Evolutionary conservation across 2,888 invertebrate genomes (phyloP).

Genomic region (Ceriagrion tenellum): DNA sequence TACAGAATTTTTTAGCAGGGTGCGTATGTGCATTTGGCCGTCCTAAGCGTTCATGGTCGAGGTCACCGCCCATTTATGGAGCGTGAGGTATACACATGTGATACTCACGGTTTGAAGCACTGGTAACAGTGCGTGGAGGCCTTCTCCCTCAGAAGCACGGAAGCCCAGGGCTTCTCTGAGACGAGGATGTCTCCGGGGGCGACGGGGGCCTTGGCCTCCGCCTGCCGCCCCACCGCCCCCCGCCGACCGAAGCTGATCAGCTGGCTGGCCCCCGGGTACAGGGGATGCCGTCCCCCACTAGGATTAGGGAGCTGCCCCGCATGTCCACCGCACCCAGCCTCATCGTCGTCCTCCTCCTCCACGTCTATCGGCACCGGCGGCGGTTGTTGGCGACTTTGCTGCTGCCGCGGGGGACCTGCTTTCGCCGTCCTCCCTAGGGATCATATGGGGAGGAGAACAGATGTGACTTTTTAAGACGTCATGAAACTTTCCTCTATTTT

Average conservation of each 20-base stretch:
- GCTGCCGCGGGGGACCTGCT: background rate
- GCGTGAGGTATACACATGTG: too few species aligned
- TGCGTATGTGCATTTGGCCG: too few species aligned
- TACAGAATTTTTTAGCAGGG: too few species aligned
- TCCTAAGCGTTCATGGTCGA: too few species aligned
- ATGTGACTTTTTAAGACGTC: too few species aligned
- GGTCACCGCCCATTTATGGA: too few species aligned
- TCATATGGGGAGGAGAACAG: background rate
- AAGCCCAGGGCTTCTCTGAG: slow-evolving; percentile 86
- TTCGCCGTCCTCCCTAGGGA: background rate
- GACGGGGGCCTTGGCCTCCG: slow-evolving; percentile 85
- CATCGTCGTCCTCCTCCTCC: slow-evolving; percentile 67
- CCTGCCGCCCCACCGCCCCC: slow-evolving; percentile 85
- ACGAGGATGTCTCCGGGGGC: slow-evolving; percentile 86
- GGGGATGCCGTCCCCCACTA: slow-evolving; percentile 78
- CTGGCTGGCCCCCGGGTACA: slow-evolving; percentile 83
- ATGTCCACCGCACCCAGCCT: slow-evolving; percentile 73
- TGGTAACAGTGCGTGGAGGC: slow-evolving; percentile 85
- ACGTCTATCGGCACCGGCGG: slow-evolving; percentile 72
- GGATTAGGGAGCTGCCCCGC: slow-evolving; percentile 77
- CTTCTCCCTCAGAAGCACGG: slow-evolving; percentile 82
- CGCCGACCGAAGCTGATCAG: slow-evolving; percentile 83
- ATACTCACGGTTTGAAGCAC: slow-evolving; percentile 83
- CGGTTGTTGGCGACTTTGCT: slow-evolving; percentile 52
- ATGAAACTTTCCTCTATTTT: too few species aligned